Evolutionary conservation across 2,888 invertebrate genomes (phyloP), one percentile per base, ranked within the genome.

Genomic region (Lacanobia oleracea): DNA sequence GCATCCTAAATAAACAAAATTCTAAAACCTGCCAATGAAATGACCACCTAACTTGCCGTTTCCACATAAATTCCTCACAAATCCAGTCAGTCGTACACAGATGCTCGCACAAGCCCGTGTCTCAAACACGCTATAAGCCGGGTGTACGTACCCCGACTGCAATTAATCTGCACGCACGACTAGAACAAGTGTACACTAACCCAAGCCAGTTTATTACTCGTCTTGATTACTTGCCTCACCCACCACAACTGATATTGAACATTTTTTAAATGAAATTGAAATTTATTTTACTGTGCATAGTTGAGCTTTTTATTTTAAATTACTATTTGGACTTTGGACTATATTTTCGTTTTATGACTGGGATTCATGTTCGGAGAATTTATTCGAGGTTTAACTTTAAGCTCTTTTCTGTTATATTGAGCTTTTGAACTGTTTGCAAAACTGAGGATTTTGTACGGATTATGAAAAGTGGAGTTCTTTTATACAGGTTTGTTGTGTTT

Each of bases 81-180:
- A 48, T n/a, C 16, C 51, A 27, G 50, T n/a, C 27, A n/a, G 57
- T 40, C n/a, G 37, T 21, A 51, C 27, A 45, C 50, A 71, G 54
- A 54, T 60, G 14, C 27, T 37, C 53, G 9, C 65, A 51, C 54
- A 51, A n/a, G 40, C 16, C 16, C 18, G 23, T 33, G 27, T 56
- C 60, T 60, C 63, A 33, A 37, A 54, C 40, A 59, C 37, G 67
- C 62, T 51, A 61, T 67, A 57, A 56, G 65, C 59, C 18, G 16
- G 53, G 75, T n/a, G 76, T 37, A 67, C 14, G 50, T 12, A 67
- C 63, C 65, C 54, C 33, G 56, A 27, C 27, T 67, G 73, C 73
- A 80, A 83, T 82, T 83, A 83, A 74, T 83, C 63, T 67, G 33
- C 67, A 80, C 67, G 72, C 83, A 73, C 64, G 64, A 56, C 63